These are phyloP conservation scores for Pseudomyrmex dendroicus DNA, from an alignment of 1,140 invertebrate genomes.

Conservation along the genomic window DNA sequence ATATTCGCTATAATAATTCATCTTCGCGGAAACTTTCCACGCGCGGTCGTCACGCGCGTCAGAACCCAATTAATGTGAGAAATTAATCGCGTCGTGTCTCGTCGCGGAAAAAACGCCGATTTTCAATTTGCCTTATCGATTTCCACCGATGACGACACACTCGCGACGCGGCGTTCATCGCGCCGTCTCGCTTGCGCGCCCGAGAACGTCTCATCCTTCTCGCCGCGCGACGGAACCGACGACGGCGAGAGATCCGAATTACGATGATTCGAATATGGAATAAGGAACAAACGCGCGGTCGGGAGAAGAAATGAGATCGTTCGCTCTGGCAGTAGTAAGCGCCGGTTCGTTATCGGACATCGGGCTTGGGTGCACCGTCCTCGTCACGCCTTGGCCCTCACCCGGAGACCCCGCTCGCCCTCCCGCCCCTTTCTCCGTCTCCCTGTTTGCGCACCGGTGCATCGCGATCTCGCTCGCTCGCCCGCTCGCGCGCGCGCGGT, in stretches of 20 bases:
- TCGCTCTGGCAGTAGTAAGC: conserved; percentile 56
- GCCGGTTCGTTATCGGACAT: conserved; percentile 75
- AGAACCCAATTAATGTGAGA: conserved; percentile 34
- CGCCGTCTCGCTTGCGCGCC: background rate
- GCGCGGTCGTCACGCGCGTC: conserved; percentile 16
- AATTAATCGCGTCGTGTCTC: conserved; percentile 41
- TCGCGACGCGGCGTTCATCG: background rate
- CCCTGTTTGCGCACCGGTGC: conserved; percentile 23
- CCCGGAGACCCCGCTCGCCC: background rate
- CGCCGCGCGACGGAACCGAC: background rate
- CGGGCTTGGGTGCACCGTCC: conserved; percentile 74
- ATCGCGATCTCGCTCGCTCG: conserved; percentile 63
- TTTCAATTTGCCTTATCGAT: conserved; percentile 38
- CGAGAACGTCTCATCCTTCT: background rate
- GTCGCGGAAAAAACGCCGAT: conserved; percentile 5
- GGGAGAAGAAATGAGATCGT: conserved; percentile 60
- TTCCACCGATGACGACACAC: background rate
- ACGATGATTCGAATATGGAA: conserved; percentile 6
- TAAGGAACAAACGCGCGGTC: conserved; percentile 1
- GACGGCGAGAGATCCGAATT: conserved; percentile 5
- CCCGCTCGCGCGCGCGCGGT: background rate
- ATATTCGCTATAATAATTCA: conserved; percentile 48
- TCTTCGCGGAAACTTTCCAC: conserved; percentile 46
- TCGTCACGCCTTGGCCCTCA: conserved; percentile 70
- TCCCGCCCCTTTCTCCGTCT: background rate